phyloP scores from a whole-genome alignment of 2,797 vertebrate genomes.

The Etheostoma nigrum region DNA sequence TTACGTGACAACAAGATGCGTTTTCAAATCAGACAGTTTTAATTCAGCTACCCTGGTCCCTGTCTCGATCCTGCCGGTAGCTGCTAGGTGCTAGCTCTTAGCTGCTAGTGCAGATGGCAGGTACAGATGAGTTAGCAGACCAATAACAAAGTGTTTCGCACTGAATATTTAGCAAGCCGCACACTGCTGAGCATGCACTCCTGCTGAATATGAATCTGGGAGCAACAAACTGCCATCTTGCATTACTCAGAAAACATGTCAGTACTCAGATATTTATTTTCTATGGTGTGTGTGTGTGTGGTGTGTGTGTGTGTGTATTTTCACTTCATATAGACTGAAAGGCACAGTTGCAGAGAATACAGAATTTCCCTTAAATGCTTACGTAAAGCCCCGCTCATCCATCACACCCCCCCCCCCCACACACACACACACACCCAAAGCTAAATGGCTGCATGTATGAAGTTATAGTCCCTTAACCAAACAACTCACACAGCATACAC shows the following conservation, averaged over 20 bases:
- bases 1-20: no score
- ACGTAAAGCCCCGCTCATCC: neutral
- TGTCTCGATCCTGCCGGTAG: no score
- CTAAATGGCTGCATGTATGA: slow-evolving; percentile 19
- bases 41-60: no score
- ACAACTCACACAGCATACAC: neutral
- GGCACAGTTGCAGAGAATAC: slow-evolving; percentile 16
- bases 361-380: slow-evolving; percentile 26
- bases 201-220: slow-evolving; percentile 50
- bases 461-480: neutral
- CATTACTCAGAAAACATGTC: slow-evolving; percentile 46
- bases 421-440: neutral
- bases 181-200: slow-evolving; percentile 65
- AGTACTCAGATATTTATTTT: slow-evolving; percentile 40
- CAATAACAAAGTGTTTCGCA: slow-evolving; percentile 65
- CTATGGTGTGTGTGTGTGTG: slow-evolving; percentile 11
- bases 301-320: slow-evolving; percentile 4
- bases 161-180: slow-evolving; percentile 68
- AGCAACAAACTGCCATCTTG: slow-evolving; percentile 61
- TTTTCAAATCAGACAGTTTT: no score
- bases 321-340: slow-evolving; percentile 13
- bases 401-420: neutral
- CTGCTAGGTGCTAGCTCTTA: no score
- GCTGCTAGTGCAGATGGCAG: slow-evolving; percentile 28
- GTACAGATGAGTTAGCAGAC: slow-evolving; percentile 63